Percentiles rank a stretch among this genome's conserved stretches.
phyloP scores from a whole-genome alignment of 2,888 invertebrate genomes.

The Oscheius sp. region DNA sequence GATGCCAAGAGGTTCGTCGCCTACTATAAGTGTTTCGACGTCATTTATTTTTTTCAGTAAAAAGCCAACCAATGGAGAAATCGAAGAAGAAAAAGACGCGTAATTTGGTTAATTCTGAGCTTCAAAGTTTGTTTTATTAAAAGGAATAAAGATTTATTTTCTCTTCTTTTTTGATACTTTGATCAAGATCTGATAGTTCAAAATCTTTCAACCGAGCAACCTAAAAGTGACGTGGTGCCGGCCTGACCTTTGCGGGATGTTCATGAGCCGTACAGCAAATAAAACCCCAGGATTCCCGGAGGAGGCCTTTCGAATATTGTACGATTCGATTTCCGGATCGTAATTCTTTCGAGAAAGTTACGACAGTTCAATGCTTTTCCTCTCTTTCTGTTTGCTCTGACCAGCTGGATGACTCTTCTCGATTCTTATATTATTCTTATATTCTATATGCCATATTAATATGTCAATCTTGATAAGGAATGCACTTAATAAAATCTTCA shows the following conservation, averaged over 20 bases:
- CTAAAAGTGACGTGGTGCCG: background rate
- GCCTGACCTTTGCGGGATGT: background rate
- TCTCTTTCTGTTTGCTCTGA: conserved; percentile 12
- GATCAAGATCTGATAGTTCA: background rate
- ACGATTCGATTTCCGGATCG: conserved; percentile 9
- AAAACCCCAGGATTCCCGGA: too few species aligned
- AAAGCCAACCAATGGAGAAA: conserved; percentile 13
- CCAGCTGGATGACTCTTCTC: background rate
- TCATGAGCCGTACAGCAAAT: conserved; percentile 8
- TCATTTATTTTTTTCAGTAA: conserved; percentile 9
- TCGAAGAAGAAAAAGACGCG: conserved; percentile 26
- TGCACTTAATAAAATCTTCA: too few species aligned
- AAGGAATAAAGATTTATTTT: conserved; percentile 29
- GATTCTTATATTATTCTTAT: background rate
- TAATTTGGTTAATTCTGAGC: conserved; percentile 24
- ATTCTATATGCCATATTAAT: background rate
- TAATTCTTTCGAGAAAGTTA: conserved; percentile 11
- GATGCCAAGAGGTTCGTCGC: conserved; percentile 51
- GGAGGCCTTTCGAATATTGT: conserved; percentile 11
- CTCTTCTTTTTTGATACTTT: background rate
- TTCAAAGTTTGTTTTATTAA: conserved; percentile 15
- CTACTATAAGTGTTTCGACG: conserved; percentile 67
- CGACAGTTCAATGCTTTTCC: background rate
- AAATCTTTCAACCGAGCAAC: conserved; percentile 4
- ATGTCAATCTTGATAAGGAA: background rate